Percentiles rank a stretch among this genome's conserved stretches.
Conservation (phyloP, 2,797 vertebrate genomes). For the Leptodactylus fallax region DNA sequence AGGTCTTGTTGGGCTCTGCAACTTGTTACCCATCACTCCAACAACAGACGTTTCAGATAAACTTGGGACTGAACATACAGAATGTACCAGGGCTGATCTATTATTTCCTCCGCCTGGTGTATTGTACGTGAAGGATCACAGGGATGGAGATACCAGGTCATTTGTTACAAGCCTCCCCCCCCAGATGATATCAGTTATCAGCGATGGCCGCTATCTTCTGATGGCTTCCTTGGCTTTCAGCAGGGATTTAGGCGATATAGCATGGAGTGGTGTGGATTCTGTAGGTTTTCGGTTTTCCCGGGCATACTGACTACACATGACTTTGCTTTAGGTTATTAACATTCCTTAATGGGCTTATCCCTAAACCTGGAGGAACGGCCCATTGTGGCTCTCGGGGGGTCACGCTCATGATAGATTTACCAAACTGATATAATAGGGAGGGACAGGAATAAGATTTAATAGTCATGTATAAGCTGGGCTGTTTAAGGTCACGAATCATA, state of each 20-base stretch:
- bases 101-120: conserved; percentile 21
- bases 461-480: too few species aligned
- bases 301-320: conserved; percentile 56
- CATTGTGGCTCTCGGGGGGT: background rate
- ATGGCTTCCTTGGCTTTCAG: conserved; percentile 46
- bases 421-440: background rate
- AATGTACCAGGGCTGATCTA: conserved; percentile 9
- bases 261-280: conserved; percentile 63
- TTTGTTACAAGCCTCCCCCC: background rate
- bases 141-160: background rate
- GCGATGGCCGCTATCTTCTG: background rate
- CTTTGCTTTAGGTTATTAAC: conserved; percentile 69
- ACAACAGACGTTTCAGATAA: conserved; percentile 28
- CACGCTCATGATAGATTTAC: background rate
- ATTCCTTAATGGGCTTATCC: conserved; percentile 70
- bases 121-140: conserved; percentile 1
- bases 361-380: background rate
- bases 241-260: conserved; percentile 31
- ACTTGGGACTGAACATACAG: background rate
- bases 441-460: background rate
- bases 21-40: conserved; percentile 50
- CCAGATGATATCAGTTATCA: background rate
- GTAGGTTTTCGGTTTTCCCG: conserved; percentile 69
- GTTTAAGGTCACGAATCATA: background rate
- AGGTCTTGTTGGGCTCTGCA: conserved; percentile 17